phyloP scores from a whole-genome alignment of 2,888 invertebrate species.

The Cybosia mesomella region DNA sequence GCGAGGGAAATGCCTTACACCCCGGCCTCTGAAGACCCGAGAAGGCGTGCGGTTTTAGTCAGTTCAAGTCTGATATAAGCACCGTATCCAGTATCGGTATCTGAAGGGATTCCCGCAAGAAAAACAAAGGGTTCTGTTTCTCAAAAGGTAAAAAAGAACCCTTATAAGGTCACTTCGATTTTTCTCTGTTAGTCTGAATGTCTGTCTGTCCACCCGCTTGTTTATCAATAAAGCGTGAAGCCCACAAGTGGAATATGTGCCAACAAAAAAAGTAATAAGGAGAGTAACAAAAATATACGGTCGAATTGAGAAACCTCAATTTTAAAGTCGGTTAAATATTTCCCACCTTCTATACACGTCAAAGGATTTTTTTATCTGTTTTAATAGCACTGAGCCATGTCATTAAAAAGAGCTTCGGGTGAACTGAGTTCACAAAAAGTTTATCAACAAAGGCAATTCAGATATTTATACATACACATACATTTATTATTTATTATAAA shows the following conservation, averaged over 20 bases:
- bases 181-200: too few species aligned
- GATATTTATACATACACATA: not conserved
- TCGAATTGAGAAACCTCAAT: too few species aligned
- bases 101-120: too few species aligned
- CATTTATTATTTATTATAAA: too few species aligned
- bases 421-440: not conserved
- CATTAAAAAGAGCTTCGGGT: slow-evolving; percentile 6
- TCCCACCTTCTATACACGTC: not conserved
- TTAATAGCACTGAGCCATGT: not conserved
- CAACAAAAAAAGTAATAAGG: not conserved
- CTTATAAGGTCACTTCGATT: too few species aligned
- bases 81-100: too few species aligned
- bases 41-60: too few species aligned
- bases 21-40: too few species aligned
- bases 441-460: not conserved
- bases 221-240: not conserved
- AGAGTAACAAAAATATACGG: not conserved
- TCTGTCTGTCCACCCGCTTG: not conserved
- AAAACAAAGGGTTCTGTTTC: not conserved
- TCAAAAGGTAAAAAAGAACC: too few species aligned
- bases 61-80: too few species aligned
- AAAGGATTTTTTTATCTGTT: slow-evolving; percentile 1
- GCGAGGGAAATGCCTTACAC: too few species aligned
- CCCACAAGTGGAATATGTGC: not conserved
- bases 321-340: too few species aligned